These are phyloP conservation scores for Helostoma temminkii DNA, from an alignment of 2,797 vertebrate genomes.

Conservation along the genomic window DNA sequence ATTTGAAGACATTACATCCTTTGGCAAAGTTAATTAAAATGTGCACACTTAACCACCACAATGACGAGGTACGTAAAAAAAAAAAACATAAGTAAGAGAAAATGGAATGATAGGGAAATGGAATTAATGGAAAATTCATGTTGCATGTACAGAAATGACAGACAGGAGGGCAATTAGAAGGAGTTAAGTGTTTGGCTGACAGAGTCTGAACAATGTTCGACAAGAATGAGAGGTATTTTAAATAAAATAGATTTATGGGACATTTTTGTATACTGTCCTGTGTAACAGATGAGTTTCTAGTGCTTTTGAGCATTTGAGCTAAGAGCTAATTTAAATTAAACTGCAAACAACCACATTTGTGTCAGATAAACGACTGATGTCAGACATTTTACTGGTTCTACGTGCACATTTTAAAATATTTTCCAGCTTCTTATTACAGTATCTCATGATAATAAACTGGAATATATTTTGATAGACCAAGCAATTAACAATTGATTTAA, in stretches of 20 bases:
- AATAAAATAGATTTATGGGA: slow-evolving; percentile 14
- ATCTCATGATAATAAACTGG: too few relatives aligned
- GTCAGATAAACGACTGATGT: too few relatives aligned
- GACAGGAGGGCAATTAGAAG: slow-evolving; percentile 37
- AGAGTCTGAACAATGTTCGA: slow-evolving; percentile 28
- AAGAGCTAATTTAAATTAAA: too few relatives aligned
- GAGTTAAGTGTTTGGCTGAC: slow-evolving; percentile 47
- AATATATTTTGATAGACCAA: too few relatives aligned
- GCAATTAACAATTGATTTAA: too few relatives aligned
- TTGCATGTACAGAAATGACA: slow-evolving; percentile 37
- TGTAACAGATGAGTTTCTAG: slow-evolving; percentile 20
- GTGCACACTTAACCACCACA: slow-evolving; percentile 64
- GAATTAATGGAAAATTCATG: slow-evolving; percentile 42
- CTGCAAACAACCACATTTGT: too few relatives aligned
- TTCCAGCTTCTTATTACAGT: too few relatives aligned
- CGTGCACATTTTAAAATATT: too few relatives aligned
- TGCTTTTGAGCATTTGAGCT: slow-evolving; percentile 1
- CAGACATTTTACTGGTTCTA: too few relatives aligned
- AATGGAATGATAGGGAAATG: slow-evolving; percentile 10
- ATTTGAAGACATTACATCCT: slow-evolving; percentile 74
- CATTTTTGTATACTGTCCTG: background rate
- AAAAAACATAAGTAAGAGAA: slow-evolving; percentile 37
- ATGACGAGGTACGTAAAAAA: slow-evolving; percentile 42
- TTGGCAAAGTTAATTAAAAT: slow-evolving; percentile 82
- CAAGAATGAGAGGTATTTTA: slow-evolving; percentile 10